A percentile compares a stretch with the other conserved stretches of the same genome.
phyloP scores from a whole-genome alignment of 1,140 invertebrate genomes.

The Cydia splendana region DNA sequence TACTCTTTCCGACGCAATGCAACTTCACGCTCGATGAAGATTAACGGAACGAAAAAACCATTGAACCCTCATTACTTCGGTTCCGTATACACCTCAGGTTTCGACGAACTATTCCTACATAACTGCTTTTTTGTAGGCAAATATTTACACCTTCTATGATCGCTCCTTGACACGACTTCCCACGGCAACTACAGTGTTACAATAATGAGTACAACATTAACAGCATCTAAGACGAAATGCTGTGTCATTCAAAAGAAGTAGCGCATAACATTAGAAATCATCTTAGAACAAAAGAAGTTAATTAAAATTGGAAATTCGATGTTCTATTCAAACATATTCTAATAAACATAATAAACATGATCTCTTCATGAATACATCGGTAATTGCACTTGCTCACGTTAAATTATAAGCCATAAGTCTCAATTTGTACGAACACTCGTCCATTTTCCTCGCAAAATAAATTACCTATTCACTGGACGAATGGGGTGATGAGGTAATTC shows the following conservation, averaged over 20 bases:
- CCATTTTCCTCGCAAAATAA: constrained; percentile 23
- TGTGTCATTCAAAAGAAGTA: not conserved
- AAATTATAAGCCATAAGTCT: constrained; percentile 26
- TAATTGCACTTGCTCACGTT: constrained; percentile 20
- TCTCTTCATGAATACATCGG: not conserved
- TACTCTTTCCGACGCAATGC: constrained; percentile 20
- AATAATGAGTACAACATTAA: not conserved
- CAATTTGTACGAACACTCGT: not conserved
- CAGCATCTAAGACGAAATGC: constrained; percentile 10
- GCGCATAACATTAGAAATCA: not conserved
- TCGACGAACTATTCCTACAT: not conserved
- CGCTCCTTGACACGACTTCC: not conserved
- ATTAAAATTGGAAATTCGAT: constrained; percentile 22
- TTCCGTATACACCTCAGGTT: constrained; percentile 14
- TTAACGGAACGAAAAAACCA: constrained; percentile 26
- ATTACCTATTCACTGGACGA: constrained; percentile 26
- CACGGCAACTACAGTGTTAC: not conserved
- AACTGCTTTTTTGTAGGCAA: constrained; percentile 1
- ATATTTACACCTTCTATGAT: constrained; percentile 18
- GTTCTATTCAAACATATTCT: not conserved
- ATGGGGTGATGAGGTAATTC: constrained; percentile 29
- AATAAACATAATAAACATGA: constrained; percentile 8
- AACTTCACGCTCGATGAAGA: constrained; percentile 28
- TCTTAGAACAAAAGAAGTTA: constrained; percentile 8
- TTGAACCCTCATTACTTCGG: not conserved